Percentiles rank a stretch among this genome's conserved stretches.
phyloP scores from a whole-genome alignment of 2,113 vertebrate genomes.

The Xiphias gladius region DNA sequence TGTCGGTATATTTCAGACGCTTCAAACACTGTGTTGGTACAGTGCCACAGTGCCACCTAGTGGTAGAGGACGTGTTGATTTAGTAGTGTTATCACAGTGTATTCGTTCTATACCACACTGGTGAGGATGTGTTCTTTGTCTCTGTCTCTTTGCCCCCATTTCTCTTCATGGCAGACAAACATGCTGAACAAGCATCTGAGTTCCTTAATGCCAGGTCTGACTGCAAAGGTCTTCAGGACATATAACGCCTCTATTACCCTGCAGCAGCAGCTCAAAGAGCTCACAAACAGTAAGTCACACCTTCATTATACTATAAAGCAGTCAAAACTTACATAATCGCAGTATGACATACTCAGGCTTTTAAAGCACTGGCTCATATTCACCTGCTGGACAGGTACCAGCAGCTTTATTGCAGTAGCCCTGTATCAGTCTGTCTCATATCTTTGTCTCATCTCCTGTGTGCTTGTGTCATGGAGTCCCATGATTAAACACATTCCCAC shows the following conservation, averaged over 20 bases:
- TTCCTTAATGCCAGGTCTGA: slow-evolving; percentile 85
- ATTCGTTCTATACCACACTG: background rate
- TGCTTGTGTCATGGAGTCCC: slow-evolving; percentile 15
- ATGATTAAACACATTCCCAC: slow-evolving; percentile 21
- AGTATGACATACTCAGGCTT: background rate
- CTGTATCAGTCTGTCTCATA: slow-evolving; percentile 2
- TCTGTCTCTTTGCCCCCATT: background rate
- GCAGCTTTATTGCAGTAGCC: background rate
- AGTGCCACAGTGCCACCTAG: slow-evolving; percentile 77
- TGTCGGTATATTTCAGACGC: background rate
- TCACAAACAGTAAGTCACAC: slow-evolving; percentile 79
- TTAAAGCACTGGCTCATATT: background rate
- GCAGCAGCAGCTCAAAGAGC: slow-evolving; percentile 86
- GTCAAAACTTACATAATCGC: background rate
- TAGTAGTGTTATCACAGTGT: background rate
- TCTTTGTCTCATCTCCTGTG: slow-evolving; percentile 3
- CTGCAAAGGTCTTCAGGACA: slow-evolving; percentile 88
- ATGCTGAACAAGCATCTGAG: slow-evolving; percentile 86
- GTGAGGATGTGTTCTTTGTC: background rate
- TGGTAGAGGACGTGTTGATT: slow-evolving; percentile 16
- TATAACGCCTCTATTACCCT: slow-evolving; percentile 88
- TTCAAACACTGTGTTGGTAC: background rate
- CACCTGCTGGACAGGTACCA: background rate
- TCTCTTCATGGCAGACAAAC: slow-evolving; percentile 69
- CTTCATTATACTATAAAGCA: background rate